These are phyloP conservation scores for Reticulitermes lucifugus DNA, from an alignment of 2,888 invertebrate genomes.

Conservation along the genomic window DNA sequence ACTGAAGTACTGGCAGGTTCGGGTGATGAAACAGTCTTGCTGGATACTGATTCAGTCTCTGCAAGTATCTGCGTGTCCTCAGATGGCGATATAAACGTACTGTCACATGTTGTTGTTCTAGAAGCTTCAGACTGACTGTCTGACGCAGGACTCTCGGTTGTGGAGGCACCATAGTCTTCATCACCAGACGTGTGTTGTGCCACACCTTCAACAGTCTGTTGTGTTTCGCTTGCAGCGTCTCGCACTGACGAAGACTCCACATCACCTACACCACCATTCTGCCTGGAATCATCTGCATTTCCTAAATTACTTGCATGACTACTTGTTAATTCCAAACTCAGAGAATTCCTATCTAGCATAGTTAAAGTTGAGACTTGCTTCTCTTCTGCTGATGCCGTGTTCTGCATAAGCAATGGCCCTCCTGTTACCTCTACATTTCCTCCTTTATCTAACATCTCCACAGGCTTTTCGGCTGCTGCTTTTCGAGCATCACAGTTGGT, in stretches of 20 bases:
- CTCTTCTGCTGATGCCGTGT: background rate
- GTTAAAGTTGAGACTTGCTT: background rate
- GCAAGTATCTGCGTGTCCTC: constrained; percentile 29
- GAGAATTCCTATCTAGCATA: constrained; percentile 36
- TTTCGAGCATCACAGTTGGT: background rate
- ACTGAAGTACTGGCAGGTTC: constrained; percentile 18
- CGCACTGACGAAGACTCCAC: background rate
- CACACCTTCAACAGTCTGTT: background rate
- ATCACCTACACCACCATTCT: background rate
- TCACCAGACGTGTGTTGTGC: background rate
- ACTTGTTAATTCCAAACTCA: constrained; percentile 38
- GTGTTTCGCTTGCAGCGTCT: background rate
- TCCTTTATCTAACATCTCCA: constrained; percentile 1
- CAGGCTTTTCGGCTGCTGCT: background rate
- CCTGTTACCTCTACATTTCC: background rate
- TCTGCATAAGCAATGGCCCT: background rate
- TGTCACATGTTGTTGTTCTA: constrained; percentile 17
- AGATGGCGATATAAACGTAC: constrained; percentile 3
- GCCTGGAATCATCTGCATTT: constrained; percentile 2
- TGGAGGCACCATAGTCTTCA: background rate
- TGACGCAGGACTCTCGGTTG: background rate
- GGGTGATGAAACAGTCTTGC: constrained; percentile 17
- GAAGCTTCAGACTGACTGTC: constrained; percentile 35
- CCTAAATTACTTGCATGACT: constrained; percentile 36
- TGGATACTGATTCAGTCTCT: constrained; percentile 20